Evolutionary conservation across 2,888 invertebrate species (phyloP).

Genomic region (Camponotus fellah): DNA sequence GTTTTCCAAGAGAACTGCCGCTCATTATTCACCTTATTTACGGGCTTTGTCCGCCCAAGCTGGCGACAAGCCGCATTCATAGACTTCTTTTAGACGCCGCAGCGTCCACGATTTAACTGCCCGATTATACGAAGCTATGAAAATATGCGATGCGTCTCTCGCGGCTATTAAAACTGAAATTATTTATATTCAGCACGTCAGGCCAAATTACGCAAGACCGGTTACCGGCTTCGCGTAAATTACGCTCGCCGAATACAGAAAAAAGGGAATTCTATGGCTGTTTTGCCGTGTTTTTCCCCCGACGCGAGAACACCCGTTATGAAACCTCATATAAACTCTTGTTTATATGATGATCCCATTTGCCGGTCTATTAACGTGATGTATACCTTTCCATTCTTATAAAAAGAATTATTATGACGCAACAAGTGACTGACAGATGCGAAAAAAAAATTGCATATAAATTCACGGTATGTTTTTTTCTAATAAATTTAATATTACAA

Average conservation of each 20-base stretch:
- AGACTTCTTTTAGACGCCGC: slow-evolving; percentile 10
- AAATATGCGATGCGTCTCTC: slow-evolving; percentile 52
- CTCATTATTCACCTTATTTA: slow-evolving; percentile 22
- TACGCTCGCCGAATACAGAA: slow-evolving; percentile 30
- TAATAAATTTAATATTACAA: not conserved
- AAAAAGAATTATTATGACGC: not conserved
- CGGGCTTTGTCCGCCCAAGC: not conserved
- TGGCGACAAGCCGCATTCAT: slow-evolving; percentile 7
- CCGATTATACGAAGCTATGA: slow-evolving; percentile 65
- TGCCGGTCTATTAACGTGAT: slow-evolving; percentile 2
- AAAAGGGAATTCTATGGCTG: slow-evolving; percentile 6
- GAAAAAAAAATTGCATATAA: not conserved
- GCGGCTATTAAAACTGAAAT: slow-evolving; percentile 65
- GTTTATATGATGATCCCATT: slow-evolving; percentile 15
- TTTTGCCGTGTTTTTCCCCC: not conserved
- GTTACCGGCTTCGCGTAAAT: slow-evolving; percentile 56
- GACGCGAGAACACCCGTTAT: not conserved
- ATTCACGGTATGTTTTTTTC: not conserved
- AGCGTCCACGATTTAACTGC: slow-evolving; percentile 59
- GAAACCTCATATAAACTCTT: slow-evolving; percentile 4
- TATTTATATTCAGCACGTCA: slow-evolving; percentile 61
- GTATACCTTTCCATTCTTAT: not conserved
- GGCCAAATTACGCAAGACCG: slow-evolving; percentile 62
- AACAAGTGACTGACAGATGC: not conserved
- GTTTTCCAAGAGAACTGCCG: not conserved